phyloP scores from a whole-genome alignment of 2,797 vertebrate species.

The Yasuhikotakia modesta region DNA sequence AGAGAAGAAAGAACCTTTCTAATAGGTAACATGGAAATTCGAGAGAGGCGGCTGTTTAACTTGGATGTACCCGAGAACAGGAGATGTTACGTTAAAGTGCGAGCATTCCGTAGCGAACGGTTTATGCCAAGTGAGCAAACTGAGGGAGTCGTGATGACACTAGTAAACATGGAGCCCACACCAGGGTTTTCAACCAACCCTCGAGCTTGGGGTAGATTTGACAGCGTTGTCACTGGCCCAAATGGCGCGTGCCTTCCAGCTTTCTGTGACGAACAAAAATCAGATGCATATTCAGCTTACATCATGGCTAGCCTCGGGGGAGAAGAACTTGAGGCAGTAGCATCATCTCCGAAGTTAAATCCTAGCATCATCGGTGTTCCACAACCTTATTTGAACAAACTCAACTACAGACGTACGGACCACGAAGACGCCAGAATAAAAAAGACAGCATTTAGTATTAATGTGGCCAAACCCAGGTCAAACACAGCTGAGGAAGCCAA shows the following conservation, averaged over 20 bases:
- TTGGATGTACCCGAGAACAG: slow-evolving; percentile 94
- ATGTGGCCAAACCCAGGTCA: slow-evolving; percentile 87
- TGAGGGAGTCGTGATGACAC: slow-evolving; percentile 89
- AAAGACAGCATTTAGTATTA: slow-evolving; percentile 94
- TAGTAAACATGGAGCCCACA: slow-evolving; percentile 93
- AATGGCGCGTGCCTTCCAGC: slow-evolving; percentile 93
- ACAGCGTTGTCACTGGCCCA: slow-evolving; percentile 89
- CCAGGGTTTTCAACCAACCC: slow-evolving; percentile 92
- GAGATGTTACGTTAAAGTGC: slow-evolving; percentile 92
- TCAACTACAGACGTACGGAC: slow-evolving; percentile 92
- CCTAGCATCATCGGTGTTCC: slow-evolving; percentile 88
- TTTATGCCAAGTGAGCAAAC: slow-evolving; percentile 94
- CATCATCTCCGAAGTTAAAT: slow-evolving; percentile 90
- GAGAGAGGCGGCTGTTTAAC: slow-evolving; percentile 94
- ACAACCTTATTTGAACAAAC: slow-evolving; percentile 88
- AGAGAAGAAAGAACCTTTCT: slow-evolving; percentile 94
- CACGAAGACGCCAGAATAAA: slow-evolving; percentile 87
- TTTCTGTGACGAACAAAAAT: slow-evolving; percentile 91
- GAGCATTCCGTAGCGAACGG: slow-evolving; percentile 91
- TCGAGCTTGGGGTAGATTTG: slow-evolving; percentile 94
- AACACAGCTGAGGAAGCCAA: slow-evolving; percentile 89
- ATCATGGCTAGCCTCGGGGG: slow-evolving; percentile 91
- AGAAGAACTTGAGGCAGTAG: slow-evolving; percentile 91
- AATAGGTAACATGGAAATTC: slow-evolving; percentile 98
- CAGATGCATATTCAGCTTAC: slow-evolving; percentile 89